Conservation (phyloP, 2,888 invertebrate species). For the Boloria selene region DNA sequence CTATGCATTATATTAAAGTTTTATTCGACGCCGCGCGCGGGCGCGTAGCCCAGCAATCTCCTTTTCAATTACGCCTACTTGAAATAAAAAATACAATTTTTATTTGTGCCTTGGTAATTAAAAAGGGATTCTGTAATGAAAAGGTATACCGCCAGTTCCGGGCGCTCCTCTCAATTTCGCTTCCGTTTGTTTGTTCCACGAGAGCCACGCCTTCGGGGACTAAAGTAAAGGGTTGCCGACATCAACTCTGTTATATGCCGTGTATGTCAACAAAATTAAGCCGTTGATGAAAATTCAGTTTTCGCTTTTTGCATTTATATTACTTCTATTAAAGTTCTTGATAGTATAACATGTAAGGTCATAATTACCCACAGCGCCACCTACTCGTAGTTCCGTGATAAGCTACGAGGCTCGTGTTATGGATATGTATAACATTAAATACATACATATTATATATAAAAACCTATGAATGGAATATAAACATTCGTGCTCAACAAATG, state of each 20-base stretch:
- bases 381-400: too few species aligned
- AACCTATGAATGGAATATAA: too few species aligned
- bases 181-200: constrained; percentile 78
- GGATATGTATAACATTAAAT: too few species aligned
- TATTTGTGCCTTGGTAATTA: constrained; percentile 80
- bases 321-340: constrained; percentile 16
- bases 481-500: too few species aligned
- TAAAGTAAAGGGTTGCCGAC: constrained; percentile 67
- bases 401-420: too few species aligned
- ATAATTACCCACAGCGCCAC: too few species aligned
- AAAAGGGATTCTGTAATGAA: constrained; percentile 82
- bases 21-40: constrained; percentile 69
- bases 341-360: constrained; percentile 1
- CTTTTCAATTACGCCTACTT: constrained; percentile 82
- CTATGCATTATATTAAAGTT: constrained; percentile 82
- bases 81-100: constrained; percentile 81
- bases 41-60: constrained; percentile 74
- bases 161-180: constrained; percentile 80
- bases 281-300: constrained; percentile 33
- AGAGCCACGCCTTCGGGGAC: constrained; percentile 71
- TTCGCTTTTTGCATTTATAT: constrained; percentile 31
- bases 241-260: constrained; percentile 51
- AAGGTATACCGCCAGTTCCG: constrained; percentile 80
- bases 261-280: constrained; percentile 59
- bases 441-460: too few species aligned